Percentiles rank a stretch among this genome's conserved stretches.
These are phyloP conservation scores for Tachypleus tridentatus DNA, from an alignment of 1,140 invertebrate genomes.

Conservation along the genomic window DNA sequence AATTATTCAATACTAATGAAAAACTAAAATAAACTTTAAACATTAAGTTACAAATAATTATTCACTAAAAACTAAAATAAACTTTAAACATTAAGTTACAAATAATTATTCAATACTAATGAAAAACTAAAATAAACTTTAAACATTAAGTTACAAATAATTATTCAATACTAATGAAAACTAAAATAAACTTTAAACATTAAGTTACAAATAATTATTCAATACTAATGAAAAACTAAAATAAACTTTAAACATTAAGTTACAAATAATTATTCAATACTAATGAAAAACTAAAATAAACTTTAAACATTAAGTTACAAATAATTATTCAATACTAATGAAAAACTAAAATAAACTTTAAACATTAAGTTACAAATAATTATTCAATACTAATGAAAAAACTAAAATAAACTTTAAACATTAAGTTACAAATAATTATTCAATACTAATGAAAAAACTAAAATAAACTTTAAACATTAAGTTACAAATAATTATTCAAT, in stretches of 20 bases:
- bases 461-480: neutral
- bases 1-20: neutral
- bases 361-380: constrained; percentile 1
- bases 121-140: no score
- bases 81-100: neutral
- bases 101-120: neutral
- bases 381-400: neutral
- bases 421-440: neutral
- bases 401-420: neutral
- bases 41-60: constrained; percentile 1
- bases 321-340: neutral
- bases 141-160: neutral
- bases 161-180: neutral
- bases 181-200: neutral
- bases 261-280: neutral
- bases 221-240: neutral
- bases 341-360: no score
- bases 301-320: neutral
- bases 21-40: no score
- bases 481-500: neutral
- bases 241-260: neutral
- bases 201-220: neutral
- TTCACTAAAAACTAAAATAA: neutral
- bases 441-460: neutral
- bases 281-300: no score